Percentiles rank a stretch among this genome's conserved stretches.
Evolutionary conservation across 2,113 vertebrate species (phyloP).

Genomic region (Limanda limanda): DNA sequence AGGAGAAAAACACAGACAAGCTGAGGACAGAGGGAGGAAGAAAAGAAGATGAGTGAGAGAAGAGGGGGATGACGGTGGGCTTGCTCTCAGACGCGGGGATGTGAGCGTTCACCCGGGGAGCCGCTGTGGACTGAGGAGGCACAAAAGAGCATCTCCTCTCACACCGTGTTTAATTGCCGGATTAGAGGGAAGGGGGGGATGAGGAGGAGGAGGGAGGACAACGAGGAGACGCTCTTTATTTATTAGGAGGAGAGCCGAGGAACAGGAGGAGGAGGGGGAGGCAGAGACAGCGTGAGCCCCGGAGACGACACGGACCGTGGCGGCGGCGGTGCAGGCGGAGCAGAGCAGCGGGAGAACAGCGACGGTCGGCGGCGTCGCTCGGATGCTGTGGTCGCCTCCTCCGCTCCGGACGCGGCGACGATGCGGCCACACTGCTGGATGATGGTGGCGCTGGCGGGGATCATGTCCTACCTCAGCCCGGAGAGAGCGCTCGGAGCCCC

Average conservation of each 20-base stretch:
- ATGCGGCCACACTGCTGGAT: conserved; percentile 86
- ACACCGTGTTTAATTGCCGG: conserved; percentile 79
- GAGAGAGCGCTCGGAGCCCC: conserved; percentile 90
- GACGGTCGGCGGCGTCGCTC: conserved; percentile 75
- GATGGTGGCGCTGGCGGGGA: conserved; percentile 85
- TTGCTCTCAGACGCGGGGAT: conserved; percentile 39
- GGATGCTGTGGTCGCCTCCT: conserved; percentile 78
- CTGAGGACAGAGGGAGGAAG: conserved; percentile 21
- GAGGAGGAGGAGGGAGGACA: conserved; percentile 70
- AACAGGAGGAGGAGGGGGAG: conserved; percentile 25
- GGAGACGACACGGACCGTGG: conserved; percentile 72
- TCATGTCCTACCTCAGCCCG: conserved; percentile 87
- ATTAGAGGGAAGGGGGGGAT: conserved; percentile 63
- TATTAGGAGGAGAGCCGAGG: conserved; percentile 55
- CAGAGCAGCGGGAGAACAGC: conserved; percentile 46
- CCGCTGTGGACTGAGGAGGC: conserved; percentile 57
- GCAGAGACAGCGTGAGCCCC: conserved; percentile 57
- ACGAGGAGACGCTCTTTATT: conserved; percentile 76
- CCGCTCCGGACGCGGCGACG: conserved; percentile 75
- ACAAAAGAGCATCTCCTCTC: conserved; percentile 79
- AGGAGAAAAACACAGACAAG: conserved; percentile 71
- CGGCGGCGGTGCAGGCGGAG: conserved; percentile 28
- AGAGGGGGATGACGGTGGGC: conserved; percentile 28
- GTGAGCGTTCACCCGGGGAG: conserved; percentile 15
- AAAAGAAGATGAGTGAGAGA: neutral